Evolutionary conservation across 2,888 invertebrate genomes (phyloP).

Genomic region (Drymonia ruficornis): DNA sequence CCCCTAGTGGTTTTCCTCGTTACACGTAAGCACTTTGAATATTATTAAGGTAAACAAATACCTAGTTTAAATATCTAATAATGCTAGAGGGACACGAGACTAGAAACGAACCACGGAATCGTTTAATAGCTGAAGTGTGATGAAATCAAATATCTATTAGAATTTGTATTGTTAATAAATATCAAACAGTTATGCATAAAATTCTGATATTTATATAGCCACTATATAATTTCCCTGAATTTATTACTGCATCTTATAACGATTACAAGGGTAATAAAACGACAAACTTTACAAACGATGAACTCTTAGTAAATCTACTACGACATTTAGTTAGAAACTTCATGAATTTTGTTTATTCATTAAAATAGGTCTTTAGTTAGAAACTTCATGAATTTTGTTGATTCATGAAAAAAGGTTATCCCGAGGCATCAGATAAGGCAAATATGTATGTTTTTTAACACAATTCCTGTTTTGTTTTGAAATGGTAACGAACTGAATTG

Average conservation of each 20-base stretch:
- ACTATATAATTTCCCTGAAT: neutral
- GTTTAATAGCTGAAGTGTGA: too few species aligned
- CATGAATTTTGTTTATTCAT: conserved; percentile 54
- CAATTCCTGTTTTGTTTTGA: conserved; percentile 41
- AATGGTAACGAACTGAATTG: conserved; percentile 31
- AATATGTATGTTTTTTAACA: conserved; percentile 46
- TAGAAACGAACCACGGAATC: too few species aligned
- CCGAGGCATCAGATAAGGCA: conserved; percentile 43
- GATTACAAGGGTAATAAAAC: conserved; percentile 16
- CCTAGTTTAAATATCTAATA: neutral
- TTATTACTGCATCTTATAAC: conserved; percentile 3
- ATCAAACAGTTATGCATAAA: too few species aligned
- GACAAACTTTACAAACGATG: conserved; percentile 26
- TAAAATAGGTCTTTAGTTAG: conserved; percentile 42
- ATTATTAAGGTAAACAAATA: conserved; percentile 13
- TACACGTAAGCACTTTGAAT: conserved; percentile 17
- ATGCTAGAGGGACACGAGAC: neutral
- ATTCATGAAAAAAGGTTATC: conserved; percentile 53
- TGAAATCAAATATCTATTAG: neutral
- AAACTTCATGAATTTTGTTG: conserved; percentile 43
- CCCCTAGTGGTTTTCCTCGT: conserved; percentile 14
- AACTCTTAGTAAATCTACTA: conserved; percentile 19
- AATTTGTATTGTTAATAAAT: too few species aligned
- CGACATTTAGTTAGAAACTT: conserved; percentile 6
- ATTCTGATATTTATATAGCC: neutral